Evolutionary conservation across 2,113 vertebrate genomes (phyloP).

Genomic region (Genyomyrus donnyi): DNA sequence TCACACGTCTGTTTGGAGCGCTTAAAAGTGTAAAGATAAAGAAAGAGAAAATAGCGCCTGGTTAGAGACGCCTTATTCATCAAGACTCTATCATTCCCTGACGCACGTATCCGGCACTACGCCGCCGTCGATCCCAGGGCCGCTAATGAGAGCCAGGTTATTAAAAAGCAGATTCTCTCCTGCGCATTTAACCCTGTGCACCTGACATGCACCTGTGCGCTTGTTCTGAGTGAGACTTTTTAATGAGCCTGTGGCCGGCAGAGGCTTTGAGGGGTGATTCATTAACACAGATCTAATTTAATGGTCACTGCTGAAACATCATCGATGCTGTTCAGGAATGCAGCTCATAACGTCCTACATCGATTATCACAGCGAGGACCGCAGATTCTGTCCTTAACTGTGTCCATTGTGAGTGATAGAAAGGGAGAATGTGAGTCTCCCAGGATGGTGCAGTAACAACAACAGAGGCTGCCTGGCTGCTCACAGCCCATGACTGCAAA

Average conservation of each 20-base stretch:
- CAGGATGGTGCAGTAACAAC: background rate
- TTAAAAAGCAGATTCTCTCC: background rate
- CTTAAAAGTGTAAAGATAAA: slow-evolving; percentile 11
- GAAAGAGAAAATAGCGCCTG: background rate
- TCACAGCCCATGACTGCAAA: background rate
- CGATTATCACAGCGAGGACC: background rate
- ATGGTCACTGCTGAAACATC: background rate
- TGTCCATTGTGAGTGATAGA: background rate
- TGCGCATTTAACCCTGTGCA: background rate
- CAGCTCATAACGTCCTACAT: background rate
- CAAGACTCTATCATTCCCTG: background rate
- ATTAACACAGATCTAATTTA: slow-evolving; percentile 10
- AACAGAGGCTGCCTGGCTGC: background rate
- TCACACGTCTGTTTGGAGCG: background rate
- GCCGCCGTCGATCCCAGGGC: background rate
- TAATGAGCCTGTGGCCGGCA: background rate
- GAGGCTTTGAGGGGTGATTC: background rate
- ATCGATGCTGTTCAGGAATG: background rate
- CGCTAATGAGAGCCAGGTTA: background rate
- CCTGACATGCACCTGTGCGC: background rate
- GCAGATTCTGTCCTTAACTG: background rate
- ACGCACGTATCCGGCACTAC: background rate
- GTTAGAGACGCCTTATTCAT: background rate
- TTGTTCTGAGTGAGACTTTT: background rate
- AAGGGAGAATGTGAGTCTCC: background rate